A percentile compares a stretch with the other conserved stretches of the same genome.
Conservation (phyloP, 1,140 invertebrate species). For the Eupristina koningsbergeri region DNA sequence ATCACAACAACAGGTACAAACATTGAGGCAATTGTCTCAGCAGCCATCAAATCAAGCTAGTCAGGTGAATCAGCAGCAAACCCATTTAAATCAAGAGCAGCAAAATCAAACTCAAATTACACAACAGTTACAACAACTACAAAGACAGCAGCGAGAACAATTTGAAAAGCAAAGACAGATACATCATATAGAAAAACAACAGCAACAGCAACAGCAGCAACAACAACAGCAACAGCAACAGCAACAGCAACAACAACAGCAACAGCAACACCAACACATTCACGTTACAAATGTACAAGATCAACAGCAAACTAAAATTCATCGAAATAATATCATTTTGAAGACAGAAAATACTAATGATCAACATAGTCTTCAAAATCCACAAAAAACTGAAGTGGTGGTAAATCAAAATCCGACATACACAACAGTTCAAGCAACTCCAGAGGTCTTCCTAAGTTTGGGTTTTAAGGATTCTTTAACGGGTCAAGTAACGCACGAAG, state of each 20-base stretch:
- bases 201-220: slow-evolving; percentile 52
- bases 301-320: slow-evolving; percentile 57
- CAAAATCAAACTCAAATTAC: slow-evolving; percentile 56
- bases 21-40: slow-evolving; percentile 71
- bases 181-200: slow-evolving; percentile 67
- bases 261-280: slow-evolving; percentile 44
- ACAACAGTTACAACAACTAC: slow-evolving; percentile 68
- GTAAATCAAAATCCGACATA: slow-evolving; percentile 54
- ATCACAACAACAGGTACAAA: slow-evolving; percentile 72
- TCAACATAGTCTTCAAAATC: slow-evolving; percentile 63
- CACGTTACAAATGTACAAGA: slow-evolving; percentile 32
- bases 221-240: slow-evolving; percentile 46
- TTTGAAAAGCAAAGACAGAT: slow-evolving; percentile 68
- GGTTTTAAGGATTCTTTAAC: slow-evolving; percentile 67
- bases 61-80: slow-evolving; percentile 63
- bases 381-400: slow-evolving; percentile 61
- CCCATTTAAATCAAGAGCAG: slow-evolving; percentile 51
- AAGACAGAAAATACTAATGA: slow-evolving; percentile 65
- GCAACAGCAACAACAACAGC: slow-evolving; percentile 53
- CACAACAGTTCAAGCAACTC: slow-evolving; percentile 67
- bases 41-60: slow-evolving; percentile 59
- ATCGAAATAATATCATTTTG: slow-evolving; percentile 68
- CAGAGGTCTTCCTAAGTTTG: slow-evolving; percentile 70
- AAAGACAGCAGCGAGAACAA: slow-evolving; percentile 67
- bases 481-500: slow-evolving; percentile 61